phyloP scores from a whole-genome alignment of 30 jellyfish, hydroid and myxozoan genomes.

The Hydra vulgaris region DNA sequence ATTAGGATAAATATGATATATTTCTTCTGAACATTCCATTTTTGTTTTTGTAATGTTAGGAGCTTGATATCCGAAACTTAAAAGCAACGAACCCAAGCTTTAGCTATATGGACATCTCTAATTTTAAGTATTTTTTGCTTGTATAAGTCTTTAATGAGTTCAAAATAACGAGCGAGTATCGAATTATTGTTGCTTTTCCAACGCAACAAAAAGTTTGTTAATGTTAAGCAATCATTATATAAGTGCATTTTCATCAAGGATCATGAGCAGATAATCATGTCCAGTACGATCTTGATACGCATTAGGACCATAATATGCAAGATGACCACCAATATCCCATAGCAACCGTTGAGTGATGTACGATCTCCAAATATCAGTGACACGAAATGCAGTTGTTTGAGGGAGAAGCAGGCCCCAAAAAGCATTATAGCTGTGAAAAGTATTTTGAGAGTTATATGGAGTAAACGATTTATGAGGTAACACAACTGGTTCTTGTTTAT shows the following conservation, averaged over 20 bases:
- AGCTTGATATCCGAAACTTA: conserved; percentile 59
- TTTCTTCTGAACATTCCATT: conserved; percentile 17
- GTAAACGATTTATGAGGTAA: conserved; percentile 68
- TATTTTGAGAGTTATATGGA: conserved; percentile 89
- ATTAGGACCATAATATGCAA: conserved; percentile 84
- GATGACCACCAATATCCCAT: conserved; percentile 95
- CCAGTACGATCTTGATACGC: conserved; percentile 91
- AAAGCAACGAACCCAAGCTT: conserved; percentile 81
- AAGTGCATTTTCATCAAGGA: conserved; percentile 71
- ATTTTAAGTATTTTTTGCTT: conserved; percentile 60
- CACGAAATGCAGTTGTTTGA: conserved; percentile 64
- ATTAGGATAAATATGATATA: conserved; percentile 39
- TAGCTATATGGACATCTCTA: conserved; percentile 59
- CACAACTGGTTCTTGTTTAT: conserved; percentile 56
- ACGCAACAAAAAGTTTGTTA: conserved; percentile 48
- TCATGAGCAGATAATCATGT: conserved; percentile 58
- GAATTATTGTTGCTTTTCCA: conserved; percentile 51
- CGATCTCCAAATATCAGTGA: conserved; percentile 88
- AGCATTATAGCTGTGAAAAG: conserved; percentile 58
- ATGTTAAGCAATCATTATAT: conserved; percentile 45
- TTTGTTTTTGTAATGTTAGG: conserved; percentile 37
- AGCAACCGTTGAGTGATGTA: conserved; percentile 73
- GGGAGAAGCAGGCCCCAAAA: conserved; percentile 72
- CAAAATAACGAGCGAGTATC: conserved; percentile 66
- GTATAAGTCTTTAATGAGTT: conserved; percentile 49